phyloP scores from a whole-genome alignment of 2,797 vertebrate species.

The Sternarchorhynchus goeldii region DNA sequence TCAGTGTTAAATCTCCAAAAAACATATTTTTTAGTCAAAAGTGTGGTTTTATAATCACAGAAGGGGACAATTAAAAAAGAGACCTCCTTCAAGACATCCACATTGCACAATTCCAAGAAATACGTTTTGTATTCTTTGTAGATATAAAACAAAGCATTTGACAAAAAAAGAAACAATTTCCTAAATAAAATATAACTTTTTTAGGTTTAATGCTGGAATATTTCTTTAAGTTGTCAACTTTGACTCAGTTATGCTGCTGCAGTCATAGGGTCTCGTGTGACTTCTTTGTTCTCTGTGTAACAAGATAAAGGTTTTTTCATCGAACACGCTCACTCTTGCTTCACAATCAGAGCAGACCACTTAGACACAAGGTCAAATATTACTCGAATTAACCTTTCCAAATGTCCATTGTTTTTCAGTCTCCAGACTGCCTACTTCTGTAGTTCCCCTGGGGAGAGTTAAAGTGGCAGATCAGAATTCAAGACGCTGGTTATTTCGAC shows the following conservation, averaged over 20 bases:
- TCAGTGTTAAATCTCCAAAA: no score
- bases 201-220: neutral
- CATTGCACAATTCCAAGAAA: no score
- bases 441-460: neutral
- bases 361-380: conserved; percentile 54
- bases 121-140: no score
- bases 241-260: conserved; percentile 40
- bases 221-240: conserved; percentile 35
- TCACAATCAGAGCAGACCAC: conserved; percentile 43
- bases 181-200: no score
- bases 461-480: neutral
- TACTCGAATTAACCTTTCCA: conserved; percentile 52
- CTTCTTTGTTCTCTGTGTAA: conserved; percentile 44
- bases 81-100: no score
- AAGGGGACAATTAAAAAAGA: no score
- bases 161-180: no score
- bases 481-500: neutral
- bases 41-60: no score
- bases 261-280: conserved; percentile 48
- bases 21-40: no score
- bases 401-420: conserved; percentile 41
- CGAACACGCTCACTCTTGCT: conserved; percentile 35
- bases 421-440: neutral
- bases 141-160: no score
- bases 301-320: conserved; percentile 36